Base-by-base conservation (phyloP, 2,888 invertebrate genomes). In the Chrysolina haemoptera region DNA sequence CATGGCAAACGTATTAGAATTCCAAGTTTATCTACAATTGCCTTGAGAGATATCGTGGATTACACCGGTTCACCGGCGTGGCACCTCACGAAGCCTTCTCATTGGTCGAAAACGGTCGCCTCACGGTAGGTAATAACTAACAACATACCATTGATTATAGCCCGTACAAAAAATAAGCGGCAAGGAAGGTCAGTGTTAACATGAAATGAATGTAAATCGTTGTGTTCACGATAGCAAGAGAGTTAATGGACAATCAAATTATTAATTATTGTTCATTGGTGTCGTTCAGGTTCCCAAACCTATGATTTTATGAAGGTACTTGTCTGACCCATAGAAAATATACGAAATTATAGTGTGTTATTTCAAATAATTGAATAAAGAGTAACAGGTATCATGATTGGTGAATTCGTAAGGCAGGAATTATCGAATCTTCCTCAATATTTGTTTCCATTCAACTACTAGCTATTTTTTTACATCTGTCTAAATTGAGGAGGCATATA, bases 121-220 rank as follows among this genome's bases (percentile, higher is more conserved):
- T 59, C 59, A 59, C 59, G 59, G n/a, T 59, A 59, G 35, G 59
- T 59, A 20, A 18, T 4, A 35, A 35, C 35, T 35, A 18, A 20
- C 16, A 20, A 20, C 20, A 53, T 11, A 20, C 20, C 53, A 5
- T 53, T 20, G 18, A 53, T 18, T 22, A 14, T 12, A 43, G 14
- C 43, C 43, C 43, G 14, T 43, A 20, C 12, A 53, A 53, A 53
- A 53, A 53, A 9, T 53, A 35, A 10, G 20, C 18, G 27, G 27
- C 59, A 11, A 59, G 59, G 59, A 59, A 59, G 59, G 59, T 59
- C 59, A 59, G 59, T 59, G 59, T 59, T 59, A 59, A 59, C 59
- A 10, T 35, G 22, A 27, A 59, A 59, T 59, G 27, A 27, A 59
- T n/a, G 59, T n/a, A n/a, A 22, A 59, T 59, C 8, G 20, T 16